A percentile compares a stretch with the other conserved stretches of the same genome.
Evolutionary conservation across 2,113 vertebrate genomes (phyloP).

Genomic region (Poeciliopsis occidentalis): DNA sequence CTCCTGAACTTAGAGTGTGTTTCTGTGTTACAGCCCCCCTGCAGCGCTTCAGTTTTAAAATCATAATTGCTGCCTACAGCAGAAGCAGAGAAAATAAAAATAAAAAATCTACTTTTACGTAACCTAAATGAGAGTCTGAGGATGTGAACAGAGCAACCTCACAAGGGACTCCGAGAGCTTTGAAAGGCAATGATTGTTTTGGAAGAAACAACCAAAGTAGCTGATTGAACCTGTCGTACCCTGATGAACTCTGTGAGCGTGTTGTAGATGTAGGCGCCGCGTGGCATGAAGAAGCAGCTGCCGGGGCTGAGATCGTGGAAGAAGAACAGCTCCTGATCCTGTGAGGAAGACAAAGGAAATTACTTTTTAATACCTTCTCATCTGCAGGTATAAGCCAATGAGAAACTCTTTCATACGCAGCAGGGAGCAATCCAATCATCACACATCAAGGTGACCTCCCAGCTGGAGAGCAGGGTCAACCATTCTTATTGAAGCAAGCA

Average conservation of each 20-base stretch:
- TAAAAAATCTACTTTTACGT: background rate
- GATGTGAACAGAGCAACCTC: too few relatives aligned
- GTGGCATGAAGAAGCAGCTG: slow-evolving; percentile 95
- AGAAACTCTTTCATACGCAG: slow-evolving; percentile 28
- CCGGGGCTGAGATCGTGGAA: slow-evolving; percentile 96
- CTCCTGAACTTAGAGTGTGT: background rate
- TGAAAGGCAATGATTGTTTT: background rate
- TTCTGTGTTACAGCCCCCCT: background rate
- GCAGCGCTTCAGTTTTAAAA: background rate
- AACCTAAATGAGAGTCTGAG: background rate
- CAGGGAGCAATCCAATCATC: slow-evolving; percentile 34
- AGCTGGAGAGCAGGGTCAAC: background rate
- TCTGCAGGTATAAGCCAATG: slow-evolving; percentile 25
- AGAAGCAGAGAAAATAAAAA: background rate
- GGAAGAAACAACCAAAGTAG: background rate
- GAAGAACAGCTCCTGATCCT: slow-evolving; percentile 99
- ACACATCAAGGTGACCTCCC: slow-evolving; percentile 19
- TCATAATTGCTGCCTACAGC: background rate
- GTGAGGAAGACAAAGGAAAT: slow-evolving; percentile 21
- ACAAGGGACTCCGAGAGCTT: background rate
- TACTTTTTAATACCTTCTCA: slow-evolving; percentile 32
- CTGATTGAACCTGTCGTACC: slow-evolving; percentile 74
- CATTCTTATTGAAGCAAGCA: background rate
- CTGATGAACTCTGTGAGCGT: slow-evolving; percentile 89
- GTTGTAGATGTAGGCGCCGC: slow-evolving; percentile 92